Base-by-base conservation (phyloP, 2,888 invertebrate genomes). In the Polydrusus tereticollis region DNA sequence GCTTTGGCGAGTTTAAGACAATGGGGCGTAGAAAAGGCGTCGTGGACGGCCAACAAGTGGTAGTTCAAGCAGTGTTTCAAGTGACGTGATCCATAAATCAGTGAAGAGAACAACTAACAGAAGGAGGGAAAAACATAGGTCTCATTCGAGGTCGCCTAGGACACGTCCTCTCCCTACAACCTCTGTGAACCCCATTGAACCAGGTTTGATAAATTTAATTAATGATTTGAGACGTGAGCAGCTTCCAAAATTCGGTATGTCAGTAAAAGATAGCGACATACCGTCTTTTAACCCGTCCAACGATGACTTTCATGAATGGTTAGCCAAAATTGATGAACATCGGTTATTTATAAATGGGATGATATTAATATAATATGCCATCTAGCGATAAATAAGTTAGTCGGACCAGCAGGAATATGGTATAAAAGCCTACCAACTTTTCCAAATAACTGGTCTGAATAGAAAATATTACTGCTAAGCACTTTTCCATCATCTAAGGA, bases 351-450 rank as follows among this genome's bases (percentile, higher is more conserved):
- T 57, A 10, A 26, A 14, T 69, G 69, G 64, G 52, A 16, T 16
- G 69, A 69, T 20, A 41, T 38, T 7, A 33, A 69, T 47, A 57
- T n/a, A n/a, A n/a, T 64, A 10, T 64, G 69, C 16, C 69, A 69
- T 21, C 52, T 69, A 38, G 69, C 63, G 21, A 38, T 65, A 16
- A 69, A 69, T 65, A 69, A 69, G 20, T 45, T 69, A n/a, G 23
- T 2, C 26, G 55, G 60, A 23, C 23, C 68, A n/a, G 68, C 68
- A 12, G 36, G n/a, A 50, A 64, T 38, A 6, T 69, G 69, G 69
- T 69, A 69, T 33, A 69, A 64, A 64, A 69, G 64, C 58, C 26
- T 69, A 10, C 21, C 16, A 2, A 59, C 14, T 41, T 18, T 59
- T 36, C 36, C 59, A 2, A 59, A 59, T 36, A 18, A n/a, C 5